Evolutionary conservation across 1,140 invertebrate species (phyloP), one percentile per base, ranked within the genome.

Genomic region (Cydia splendana): DNA sequence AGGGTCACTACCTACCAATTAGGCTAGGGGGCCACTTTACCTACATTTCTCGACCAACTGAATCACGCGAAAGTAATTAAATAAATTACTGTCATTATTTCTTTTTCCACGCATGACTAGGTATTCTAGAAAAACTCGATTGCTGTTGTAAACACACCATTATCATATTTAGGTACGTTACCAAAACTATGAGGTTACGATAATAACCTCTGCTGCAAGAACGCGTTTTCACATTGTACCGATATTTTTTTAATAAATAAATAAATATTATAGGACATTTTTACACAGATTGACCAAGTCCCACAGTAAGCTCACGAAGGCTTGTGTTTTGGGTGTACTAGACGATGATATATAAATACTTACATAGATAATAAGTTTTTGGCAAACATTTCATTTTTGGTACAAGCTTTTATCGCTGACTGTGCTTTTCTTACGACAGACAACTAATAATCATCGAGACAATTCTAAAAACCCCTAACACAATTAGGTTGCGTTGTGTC

Each of bases 111-210:
- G 15, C 65, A 4, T n/a, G 15, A 9, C 13, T 34, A n/a, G n/a
- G n/a, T n/a, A 34, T 34, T 67, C 24, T 34, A n/a, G 12, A 34
- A 30, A 69, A 69, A 38, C 30, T 69, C 65, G 15, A 69, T 69
- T 69, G 15, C 30, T 69, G 30, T n/a, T 69, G 28, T 69, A n/a
- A 34, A 30, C 13, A 69, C n/a, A 9, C 65, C 65, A 28, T 69
- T 28, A 69, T 69, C 65, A 69, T 69, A 69, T 69, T 69, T 69
- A 30, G 30, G 30, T 2, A 30, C 4, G 30, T 67, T 34, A 38
- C 65, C 65, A 69, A 69, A 69, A 69, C 65, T 18, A 69, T 7
- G 28, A 69, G 65, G 24, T 69, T 69, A 34, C 34, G 30, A 38
- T 69, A 69, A 34, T 38, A 69, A 69, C 10, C 28, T n/a, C 30